These are phyloP conservation scores for Perodicticus potto DNA, from an alignment of 2,797 vertebrate species.

Conservation along the genomic window DNA sequence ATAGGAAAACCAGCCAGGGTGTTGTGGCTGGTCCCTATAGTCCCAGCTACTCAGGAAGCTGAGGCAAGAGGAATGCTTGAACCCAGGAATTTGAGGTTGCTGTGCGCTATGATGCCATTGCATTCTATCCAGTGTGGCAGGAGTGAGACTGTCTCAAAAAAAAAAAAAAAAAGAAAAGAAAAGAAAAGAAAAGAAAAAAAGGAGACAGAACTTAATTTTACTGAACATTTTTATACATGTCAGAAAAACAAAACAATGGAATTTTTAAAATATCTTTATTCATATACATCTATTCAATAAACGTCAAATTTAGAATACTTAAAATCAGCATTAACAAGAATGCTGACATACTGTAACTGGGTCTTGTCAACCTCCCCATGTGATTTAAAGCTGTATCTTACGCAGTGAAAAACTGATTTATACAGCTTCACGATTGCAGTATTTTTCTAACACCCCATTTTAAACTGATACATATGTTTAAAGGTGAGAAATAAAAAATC, in stretches of 20 bases:
- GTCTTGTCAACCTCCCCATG: background rate
- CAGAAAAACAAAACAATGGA: constrained; percentile 48
- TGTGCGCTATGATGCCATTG: too few relatives aligned
- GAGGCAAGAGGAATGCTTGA: too few relatives aligned
- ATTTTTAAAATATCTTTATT: constrained; percentile 72
- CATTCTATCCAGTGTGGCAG: too few relatives aligned
- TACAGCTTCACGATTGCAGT: background rate
- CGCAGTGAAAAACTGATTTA: constrained; percentile 3
- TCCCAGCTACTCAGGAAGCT: too few relatives aligned
- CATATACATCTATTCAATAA: constrained; percentile 51
- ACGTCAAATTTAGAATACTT: constrained; percentile 65
- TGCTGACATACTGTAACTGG: constrained; percentile 7
- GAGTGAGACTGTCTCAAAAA: too few relatives aligned
- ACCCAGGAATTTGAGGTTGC: too few relatives aligned
- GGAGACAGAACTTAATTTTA: constrained; percentile 26
- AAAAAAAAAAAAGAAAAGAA: too few relatives aligned
- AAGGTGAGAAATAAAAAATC: constrained; percentile 45
- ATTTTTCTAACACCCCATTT: constrained; percentile 44
- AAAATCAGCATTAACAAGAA: constrained; percentile 67
- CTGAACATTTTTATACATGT: constrained; percentile 13
- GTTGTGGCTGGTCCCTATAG: too few relatives aligned
- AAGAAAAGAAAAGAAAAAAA: background rate
- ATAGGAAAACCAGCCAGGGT: too few relatives aligned
- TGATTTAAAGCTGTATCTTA: background rate
- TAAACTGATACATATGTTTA: constrained; percentile 47